These are phyloP conservation scores for Sprattus sprattus DNA, from an alignment of 2,113 vertebrate species.

Conservation along the genomic window DNA sequence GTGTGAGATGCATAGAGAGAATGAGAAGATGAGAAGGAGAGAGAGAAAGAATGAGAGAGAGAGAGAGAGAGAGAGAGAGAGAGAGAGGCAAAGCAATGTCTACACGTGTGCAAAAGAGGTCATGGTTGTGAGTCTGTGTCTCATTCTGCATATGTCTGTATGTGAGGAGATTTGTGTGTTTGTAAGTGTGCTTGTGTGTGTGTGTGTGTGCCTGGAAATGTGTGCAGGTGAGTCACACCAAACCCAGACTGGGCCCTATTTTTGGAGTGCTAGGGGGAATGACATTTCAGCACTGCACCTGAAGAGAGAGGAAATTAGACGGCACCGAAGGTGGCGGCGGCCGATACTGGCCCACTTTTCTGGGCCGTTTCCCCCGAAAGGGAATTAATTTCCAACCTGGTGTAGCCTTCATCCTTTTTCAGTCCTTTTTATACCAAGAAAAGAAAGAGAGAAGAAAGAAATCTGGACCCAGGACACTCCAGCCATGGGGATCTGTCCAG, in stretches of 20 bases:
- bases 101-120: neutral
- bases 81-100: neutral
- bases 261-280: conserved; percentile 31
- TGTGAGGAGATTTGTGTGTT: neutral
- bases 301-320: conserved; percentile 25
- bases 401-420: conserved; percentile 15
- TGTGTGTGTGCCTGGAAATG: neutral
- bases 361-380: conserved; percentile 16
- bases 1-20: neutral
- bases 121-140: neutral
- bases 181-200: neutral
- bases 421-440: neutral
- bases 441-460: neutral
- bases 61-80: neutral
- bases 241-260: conserved; percentile 29
- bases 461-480: neutral
- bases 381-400: conserved; percentile 24
- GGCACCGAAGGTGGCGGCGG: too few relatives aligned
- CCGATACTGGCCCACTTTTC: conserved; percentile 42
- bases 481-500: neutral
- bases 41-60: neutral
- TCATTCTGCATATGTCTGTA: neutral
- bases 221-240: conserved; percentile 5
- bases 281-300: conserved; percentile 21
- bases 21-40: neutral